Percentiles rank a stretch among this genome's conserved stretches.
Conservation (phyloP, 1,140 invertebrate genomes). For the Cotesia vestalis region DNA sequence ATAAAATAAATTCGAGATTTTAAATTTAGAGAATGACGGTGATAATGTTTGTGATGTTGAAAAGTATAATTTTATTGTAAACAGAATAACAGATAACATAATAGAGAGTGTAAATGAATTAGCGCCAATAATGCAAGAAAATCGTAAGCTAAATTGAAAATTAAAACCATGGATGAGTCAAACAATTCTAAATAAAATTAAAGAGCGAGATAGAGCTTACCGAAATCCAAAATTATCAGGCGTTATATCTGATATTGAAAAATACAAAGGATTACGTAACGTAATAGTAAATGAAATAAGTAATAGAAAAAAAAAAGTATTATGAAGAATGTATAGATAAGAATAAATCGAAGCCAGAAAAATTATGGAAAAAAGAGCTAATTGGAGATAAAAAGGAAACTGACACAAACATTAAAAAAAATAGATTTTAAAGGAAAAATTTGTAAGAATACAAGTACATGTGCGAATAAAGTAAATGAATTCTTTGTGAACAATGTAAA, state of each 20-base stretch:
- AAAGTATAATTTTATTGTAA: too few species aligned
- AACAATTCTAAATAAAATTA: too few species aligned
- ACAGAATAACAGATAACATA: too few species aligned
- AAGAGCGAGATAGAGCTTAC: too few species aligned
- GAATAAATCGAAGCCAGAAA: background rate
- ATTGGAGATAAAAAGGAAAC: background rate
- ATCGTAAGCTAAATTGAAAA: too few species aligned
- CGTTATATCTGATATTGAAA: background rate
- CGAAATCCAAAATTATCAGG: background rate
- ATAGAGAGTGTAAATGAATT: too few species aligned
- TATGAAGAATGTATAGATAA: background rate
- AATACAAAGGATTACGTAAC: background rate
- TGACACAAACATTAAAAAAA: background rate
- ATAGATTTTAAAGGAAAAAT: background rate
- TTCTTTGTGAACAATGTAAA: background rate
- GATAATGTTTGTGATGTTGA: too few species aligned
- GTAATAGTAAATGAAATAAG: background rate
- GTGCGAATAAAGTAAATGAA: background rate
- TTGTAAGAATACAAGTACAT: background rate
- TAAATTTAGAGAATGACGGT: too few species aligned
- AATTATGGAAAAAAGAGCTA: background rate
- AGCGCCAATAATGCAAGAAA: too few species aligned
- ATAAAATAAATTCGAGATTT: too few species aligned
- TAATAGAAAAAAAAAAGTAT: background rate
- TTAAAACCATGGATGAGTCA: too few species aligned